These are phyloP conservation scores for Sthenelais limicola DNA, from an alignment of 2,888 invertebrate species.

Conservation along the genomic window DNA sequence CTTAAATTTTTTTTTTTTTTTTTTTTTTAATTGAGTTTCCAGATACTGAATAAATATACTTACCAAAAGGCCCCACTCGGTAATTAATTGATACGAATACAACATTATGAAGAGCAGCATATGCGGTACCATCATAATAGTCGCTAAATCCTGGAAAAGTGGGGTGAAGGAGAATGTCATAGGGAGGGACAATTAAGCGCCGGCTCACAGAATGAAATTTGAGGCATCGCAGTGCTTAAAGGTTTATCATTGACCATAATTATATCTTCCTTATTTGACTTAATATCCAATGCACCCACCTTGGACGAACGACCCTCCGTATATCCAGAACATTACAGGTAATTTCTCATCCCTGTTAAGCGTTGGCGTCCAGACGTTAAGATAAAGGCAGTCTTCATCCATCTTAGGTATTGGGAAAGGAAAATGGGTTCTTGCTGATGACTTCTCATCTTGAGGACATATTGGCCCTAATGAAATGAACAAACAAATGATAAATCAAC, in stretches of 20 bases:
- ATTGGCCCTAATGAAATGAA: conserved; percentile 40
- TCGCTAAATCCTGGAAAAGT: conserved; percentile 43
- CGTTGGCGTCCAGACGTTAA: conserved; percentile 64
- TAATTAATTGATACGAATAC: conserved; percentile 51
- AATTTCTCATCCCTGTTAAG: conserved; percentile 45
- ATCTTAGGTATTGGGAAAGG: conserved; percentile 34
- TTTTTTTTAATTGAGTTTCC: neutral
- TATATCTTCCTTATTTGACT: neutral
- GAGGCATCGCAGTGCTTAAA: neutral
- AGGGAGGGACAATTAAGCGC: too few relatives aligned
- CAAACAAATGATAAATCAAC: neutral
- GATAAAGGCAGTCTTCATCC: conserved; percentile 64
- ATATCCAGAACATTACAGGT: conserved; percentile 68
- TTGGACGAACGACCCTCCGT: conserved; percentile 60
- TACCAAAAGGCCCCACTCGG: conserved; percentile 50
- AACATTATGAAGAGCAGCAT: conserved; percentile 43
- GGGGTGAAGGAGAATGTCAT: neutral
- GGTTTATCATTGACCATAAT: too few relatives aligned
- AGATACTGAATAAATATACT: neutral
- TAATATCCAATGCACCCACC: conserved; percentile 18
- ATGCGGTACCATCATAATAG: conserved; percentile 44
- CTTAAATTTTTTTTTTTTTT: too few relatives aligned
- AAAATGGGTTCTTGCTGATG: neutral
- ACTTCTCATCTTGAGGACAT: conserved; percentile 44
- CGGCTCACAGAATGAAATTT: too few relatives aligned